These are phyloP conservation scores for Xyrauchen texanus DNA, from an alignment of 2,113 vertebrate species.

Conservation along the genomic window DNA sequence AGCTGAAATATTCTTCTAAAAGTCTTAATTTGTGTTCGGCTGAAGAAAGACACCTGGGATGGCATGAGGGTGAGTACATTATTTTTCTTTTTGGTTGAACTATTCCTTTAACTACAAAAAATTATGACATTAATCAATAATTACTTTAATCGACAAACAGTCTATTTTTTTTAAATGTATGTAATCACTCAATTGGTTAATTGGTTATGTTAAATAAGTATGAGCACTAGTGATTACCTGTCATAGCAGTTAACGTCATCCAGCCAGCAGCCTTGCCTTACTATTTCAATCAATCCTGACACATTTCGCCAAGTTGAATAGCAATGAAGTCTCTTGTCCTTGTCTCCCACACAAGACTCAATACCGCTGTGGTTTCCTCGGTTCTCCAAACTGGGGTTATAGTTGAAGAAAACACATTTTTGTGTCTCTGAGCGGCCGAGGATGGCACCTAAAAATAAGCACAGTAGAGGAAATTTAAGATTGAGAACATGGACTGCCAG, in stretches of 20 bases:
- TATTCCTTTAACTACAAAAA: too few species aligned
- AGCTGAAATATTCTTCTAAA: too few species aligned
- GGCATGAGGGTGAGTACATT: too few species aligned
- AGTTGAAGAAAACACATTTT: constrained; percentile 93
- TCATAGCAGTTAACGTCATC: constrained; percentile 98
- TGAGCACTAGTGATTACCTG: constrained; percentile 68
- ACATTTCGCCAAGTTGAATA: constrained; percentile 97
- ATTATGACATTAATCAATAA: too few species aligned
- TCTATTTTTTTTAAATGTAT: too few species aligned
- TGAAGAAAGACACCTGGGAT: too few species aligned
- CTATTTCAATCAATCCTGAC: constrained; percentile 90
- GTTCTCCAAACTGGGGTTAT: constrained; percentile 85
- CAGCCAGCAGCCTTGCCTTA: constrained; percentile 98
- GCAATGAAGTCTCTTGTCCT: constrained; percentile 94
- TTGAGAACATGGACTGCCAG: too few species aligned
- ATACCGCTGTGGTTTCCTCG: constrained; percentile 90
- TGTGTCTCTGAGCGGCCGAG: constrained; percentile 96
- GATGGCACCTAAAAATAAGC: constrained; percentile 84
- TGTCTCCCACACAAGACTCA: constrained; percentile 89
- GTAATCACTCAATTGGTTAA: neutral
- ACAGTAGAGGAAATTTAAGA: neutral
- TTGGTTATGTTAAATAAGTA: neutral
- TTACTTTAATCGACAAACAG: too few species aligned
- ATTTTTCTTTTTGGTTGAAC: too few species aligned
- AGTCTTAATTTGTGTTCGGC: too few species aligned